Percentiles rank a stretch among this genome's conserved stretches.
These are phyloP conservation scores for Drosophila bifasciata DNA, from an alignment of 1,140 invertebrate genomes.

Conservation along the genomic window DNA sequence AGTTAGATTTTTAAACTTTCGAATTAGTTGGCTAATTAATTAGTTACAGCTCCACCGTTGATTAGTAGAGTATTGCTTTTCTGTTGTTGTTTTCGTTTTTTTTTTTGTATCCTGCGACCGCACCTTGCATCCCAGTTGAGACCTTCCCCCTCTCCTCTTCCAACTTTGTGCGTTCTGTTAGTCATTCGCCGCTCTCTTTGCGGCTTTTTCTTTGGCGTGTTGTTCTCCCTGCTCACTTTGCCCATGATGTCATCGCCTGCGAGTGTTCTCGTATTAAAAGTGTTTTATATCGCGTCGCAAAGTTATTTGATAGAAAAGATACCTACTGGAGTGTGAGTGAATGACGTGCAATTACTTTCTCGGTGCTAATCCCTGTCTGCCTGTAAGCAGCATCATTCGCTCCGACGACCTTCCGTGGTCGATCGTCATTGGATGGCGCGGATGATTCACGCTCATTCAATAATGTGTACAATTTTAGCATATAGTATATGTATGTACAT, in stretches of 20 bases:
- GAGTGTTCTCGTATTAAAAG: constrained; percentile 27
- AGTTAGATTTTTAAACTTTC: constrained; percentile 11
- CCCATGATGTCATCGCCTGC: constrained; percentile 65
- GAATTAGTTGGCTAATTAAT: too few relatives aligned
- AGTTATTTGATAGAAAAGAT: constrained; percentile 36
- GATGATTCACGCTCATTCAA: constrained; percentile 37
- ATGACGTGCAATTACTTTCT: not conserved
- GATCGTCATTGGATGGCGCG: constrained; percentile 33
- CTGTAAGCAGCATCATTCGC: not conserved
- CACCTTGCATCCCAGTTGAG: constrained; percentile 46
- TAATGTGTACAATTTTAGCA: too few relatives aligned
- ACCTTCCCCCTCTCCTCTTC: constrained; percentile 9
- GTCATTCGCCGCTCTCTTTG: constrained; percentile 43
- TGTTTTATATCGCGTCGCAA: constrained; percentile 25
- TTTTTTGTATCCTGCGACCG: constrained; percentile 36
- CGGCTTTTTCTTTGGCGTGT: constrained; percentile 25
- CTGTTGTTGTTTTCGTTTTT: constrained; percentile 12
- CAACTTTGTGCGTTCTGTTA: constrained; percentile 29
- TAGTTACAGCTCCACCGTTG: too few relatives aligned
- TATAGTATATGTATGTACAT: too few relatives aligned
- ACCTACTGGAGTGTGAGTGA: not conserved
- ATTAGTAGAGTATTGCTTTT: not conserved
- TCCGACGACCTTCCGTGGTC: constrained; percentile 3
- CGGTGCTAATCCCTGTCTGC: not conserved
- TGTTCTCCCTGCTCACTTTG: constrained; percentile 36